Evolutionary conservation across 2,113 vertebrate genomes (phyloP), one percentile per base, ranked within the genome.

Genomic region (Scortum barcoo): DNA sequence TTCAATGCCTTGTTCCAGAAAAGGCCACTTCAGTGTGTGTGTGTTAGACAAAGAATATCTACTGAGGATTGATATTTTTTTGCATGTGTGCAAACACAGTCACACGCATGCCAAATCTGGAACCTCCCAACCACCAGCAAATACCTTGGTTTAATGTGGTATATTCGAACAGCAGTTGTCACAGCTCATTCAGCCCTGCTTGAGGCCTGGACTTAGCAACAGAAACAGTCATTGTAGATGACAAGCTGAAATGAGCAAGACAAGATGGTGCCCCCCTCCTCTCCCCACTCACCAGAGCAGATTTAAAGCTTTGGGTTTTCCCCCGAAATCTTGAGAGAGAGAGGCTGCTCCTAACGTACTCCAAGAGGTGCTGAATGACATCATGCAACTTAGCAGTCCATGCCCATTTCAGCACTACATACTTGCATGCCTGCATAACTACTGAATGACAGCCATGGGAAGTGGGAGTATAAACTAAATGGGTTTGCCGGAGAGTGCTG

Each of bases 321-420:
- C 90, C 87, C 76, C 17, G 12, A 93, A 89, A 79, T 69, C 67
- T 72, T 46, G 73, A 44, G 42, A 38, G 44, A 73, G 50, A 74
- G 48, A 74, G 48, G 66, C 22, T 42, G n/a, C 66, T 87, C 77
- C 73, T 46, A 88, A 67, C 80, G 36, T 73, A 76, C 78, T 87
- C 69, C 79, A 84, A 78, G 75, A 91, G 70, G 80, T 68, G 40
- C 65, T 56, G 72, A 71, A 89, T 91, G 90, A 93, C 91, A 93
- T 94, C 93, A 94, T 86, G 70, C 60, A 58, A 81, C 58, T 62
- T 26, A 24, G 72, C 78, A 75, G 85, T 67, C 51, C 76, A 66
- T 76, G 76, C 81, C 88, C 85, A 72, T 87, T 83, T 78, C 83
- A 72, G 84, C 5, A 46, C 85, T 81, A 62, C 91, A 93, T 89